These are phyloP conservation scores for Phymorhynchus buccinoides DNA, from an alignment of 1,140 invertebrate species.

Conservation along the genomic window DNA sequence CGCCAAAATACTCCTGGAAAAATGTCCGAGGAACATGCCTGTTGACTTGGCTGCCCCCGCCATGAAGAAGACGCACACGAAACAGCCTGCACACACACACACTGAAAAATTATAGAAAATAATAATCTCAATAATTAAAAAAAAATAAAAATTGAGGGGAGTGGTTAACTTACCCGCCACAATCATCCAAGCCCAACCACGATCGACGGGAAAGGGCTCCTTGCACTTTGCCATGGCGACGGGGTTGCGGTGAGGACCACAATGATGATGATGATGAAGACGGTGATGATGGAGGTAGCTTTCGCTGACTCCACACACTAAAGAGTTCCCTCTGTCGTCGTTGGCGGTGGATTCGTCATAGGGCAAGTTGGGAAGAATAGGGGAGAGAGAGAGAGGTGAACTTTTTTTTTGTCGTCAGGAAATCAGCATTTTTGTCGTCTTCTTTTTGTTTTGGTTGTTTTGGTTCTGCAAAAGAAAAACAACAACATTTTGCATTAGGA, in stretches of 20 bases:
- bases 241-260: neutral
- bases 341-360: neutral
- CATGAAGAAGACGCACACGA: slow-evolving; percentile 58
- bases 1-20: slow-evolving; percentile 50
- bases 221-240: neutral
- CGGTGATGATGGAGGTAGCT: too few species aligned
- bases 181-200: slow-evolving; percentile 60
- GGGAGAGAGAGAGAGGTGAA: neutral
- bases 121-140: too few species aligned
- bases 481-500: too few species aligned
- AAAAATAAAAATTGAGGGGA: too few species aligned
- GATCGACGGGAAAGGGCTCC: slow-evolving; percentile 49
- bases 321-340: neutral
- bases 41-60: slow-evolving; percentile 58
- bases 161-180: slow-evolving; percentile 49
- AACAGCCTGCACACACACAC: slow-evolving; percentile 44
- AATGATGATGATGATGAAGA: neutral
- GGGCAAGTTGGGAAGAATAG: neutral
- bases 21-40: slow-evolving; percentile 52
- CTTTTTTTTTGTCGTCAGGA: too few species aligned
- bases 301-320: neutral
- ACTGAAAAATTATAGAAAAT: too few species aligned
- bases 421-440: too few species aligned
- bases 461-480: too few species aligned
- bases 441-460: too few species aligned